These are phyloP conservation scores for Lipophrys pholis DNA, from an alignment of 2,113 vertebrate genomes.

Conservation along the genomic window DNA sequence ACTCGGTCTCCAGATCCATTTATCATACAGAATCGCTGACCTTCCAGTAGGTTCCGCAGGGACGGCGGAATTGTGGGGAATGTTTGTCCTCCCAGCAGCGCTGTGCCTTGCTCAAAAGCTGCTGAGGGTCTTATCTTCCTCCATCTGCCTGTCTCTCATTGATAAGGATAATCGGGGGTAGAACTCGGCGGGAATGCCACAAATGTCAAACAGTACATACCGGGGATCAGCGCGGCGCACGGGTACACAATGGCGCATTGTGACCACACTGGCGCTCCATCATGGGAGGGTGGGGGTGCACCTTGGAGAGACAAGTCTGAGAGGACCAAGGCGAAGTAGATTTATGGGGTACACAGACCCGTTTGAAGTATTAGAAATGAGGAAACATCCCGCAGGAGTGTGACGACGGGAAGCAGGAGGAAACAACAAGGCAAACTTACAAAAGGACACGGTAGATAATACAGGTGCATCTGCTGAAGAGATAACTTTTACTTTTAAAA, in stretches of 20 bases:
- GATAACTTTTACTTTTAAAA: no score
- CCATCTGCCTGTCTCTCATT: constrained; percentile 67
- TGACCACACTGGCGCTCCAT: constrained; percentile 28
- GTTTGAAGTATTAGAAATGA: no score
- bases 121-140: constrained; percentile 51
- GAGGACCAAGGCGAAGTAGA: no score
- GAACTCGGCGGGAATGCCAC: constrained; percentile 58
- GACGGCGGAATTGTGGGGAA: constrained; percentile 31
- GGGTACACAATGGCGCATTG: constrained; percentile 63
- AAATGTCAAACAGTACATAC: constrained; percentile 60
- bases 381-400: no score
- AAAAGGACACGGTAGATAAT: no score
- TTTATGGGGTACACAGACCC: no score
- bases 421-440: no score
- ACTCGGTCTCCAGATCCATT: constrained; percentile 48
- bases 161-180: constrained; percentile 66
- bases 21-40: constrained; percentile 63
- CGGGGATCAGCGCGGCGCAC: constrained; percentile 30
- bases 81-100: constrained; percentile 42
- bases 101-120: constrained; percentile 45
- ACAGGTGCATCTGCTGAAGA: no score
- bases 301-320: constrained; percentile 18
- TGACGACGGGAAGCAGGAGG: no score
- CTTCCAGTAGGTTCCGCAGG: constrained; percentile 62
- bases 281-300: constrained; percentile 36